phyloP scores from a whole-genome alignment of 2,113 vertebrate species.

The Neotoma lepida region DNA sequence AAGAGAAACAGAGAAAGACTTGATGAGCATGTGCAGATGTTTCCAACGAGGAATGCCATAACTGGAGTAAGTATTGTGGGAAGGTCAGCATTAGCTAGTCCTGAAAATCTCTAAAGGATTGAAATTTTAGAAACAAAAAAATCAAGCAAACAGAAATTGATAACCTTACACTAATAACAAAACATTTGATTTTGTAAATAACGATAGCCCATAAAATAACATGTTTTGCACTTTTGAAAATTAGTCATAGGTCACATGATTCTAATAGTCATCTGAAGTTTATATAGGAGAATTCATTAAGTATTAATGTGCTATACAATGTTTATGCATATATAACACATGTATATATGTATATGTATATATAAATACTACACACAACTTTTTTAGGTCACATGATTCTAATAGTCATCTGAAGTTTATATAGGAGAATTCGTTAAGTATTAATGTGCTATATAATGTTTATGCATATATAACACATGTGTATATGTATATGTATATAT shows the following conservation, averaged over 20 bases:
- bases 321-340: background rate
- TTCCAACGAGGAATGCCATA: background rate
- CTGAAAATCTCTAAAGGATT: background rate
- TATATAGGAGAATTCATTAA: background rate
- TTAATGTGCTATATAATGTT: background rate
- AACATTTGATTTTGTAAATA: background rate
- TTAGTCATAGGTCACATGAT: background rate
- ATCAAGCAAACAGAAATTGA: background rate
- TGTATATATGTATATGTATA: background rate
- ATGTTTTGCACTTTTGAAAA: background rate
- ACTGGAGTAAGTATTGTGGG: background rate
- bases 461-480: background rate
- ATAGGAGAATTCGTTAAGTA: background rate
- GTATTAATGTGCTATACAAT: background rate
- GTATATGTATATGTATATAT: background rate
- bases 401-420: background rate
- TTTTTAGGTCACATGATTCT: background rate
- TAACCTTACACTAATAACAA: slow-evolving; percentile 4
- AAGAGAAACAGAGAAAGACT: background rate
- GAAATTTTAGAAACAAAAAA: background rate
- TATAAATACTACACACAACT: background rate
- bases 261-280: background rate
- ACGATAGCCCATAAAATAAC: background rate
- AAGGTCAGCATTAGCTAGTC: background rate
- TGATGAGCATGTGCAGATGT: background rate